Base-by-base conservation (phyloP, 2,888 invertebrate genomes). In the Drosophila atripex region DNA sequence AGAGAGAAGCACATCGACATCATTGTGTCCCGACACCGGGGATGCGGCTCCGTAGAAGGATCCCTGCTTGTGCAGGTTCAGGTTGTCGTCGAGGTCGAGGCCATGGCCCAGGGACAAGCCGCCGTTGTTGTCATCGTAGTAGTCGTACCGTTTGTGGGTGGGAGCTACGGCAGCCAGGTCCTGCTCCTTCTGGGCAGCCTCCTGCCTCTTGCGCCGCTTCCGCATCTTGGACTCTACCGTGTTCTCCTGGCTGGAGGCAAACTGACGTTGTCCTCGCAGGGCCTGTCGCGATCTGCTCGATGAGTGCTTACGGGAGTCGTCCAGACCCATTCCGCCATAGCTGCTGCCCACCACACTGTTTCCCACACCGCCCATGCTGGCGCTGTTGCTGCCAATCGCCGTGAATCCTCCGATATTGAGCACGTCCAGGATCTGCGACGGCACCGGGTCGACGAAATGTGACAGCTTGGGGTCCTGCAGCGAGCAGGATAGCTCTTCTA, bases 401-500 rank as follows among this genome's bases (percentile, higher is more conserved):
- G 88, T 83, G 53, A 83, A 85, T 46, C 80, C 84, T 14, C 90
- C 89, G 71, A 88, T 71, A 58, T 88, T 89, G 39, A 90, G 72
- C 52, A 80, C 53, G 63, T 86, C 90, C 69, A 85, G 84, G 21
- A 89, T 89, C 16, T 86, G 80, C 52, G 88, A 79, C 18, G 89
- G 89, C 53, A 90, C 83, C 35, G 89, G 89, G 45, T 90, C 90
- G 8, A 88, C 78, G 46, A 89, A 89, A 28, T 90, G 85, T 58
- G 80, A 71, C 55, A 90, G 71, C 47, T 90, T 89, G 12, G 89
- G 90, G 25, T 88, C 90, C 71, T 89, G 95, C 91, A 95, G 92
- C 90, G 93, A 93, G 91, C 96, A 96, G 64, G 94, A 94, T 76
- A 96, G 93, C 69, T 94, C 93, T 82, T 95, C 95, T 54, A 96